Evolutionary conservation across 2,888 invertebrate species (phyloP).

Genomic region (Aleiodes leptofemur): DNA sequence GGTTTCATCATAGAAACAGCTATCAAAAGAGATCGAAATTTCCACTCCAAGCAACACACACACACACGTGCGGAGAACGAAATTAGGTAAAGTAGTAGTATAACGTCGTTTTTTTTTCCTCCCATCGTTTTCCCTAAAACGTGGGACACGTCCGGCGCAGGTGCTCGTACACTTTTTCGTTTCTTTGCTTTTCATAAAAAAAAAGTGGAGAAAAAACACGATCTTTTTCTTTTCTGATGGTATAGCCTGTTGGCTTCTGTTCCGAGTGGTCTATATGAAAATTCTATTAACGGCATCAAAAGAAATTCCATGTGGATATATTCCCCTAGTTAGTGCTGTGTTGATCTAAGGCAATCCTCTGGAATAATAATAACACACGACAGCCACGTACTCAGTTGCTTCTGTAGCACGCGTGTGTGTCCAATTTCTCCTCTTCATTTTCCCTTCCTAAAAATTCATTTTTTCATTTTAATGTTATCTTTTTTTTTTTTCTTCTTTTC

Average conservation of each 20-base stretch:
- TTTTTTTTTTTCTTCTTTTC: constrained; percentile 49
- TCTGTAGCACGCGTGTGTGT: constrained; percentile 43
- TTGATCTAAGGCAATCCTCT: constrained; percentile 56
- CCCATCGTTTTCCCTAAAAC: constrained; percentile 16
- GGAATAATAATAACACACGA: constrained; percentile 58
- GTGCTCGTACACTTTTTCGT: constrained; percentile 41
- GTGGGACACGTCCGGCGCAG: constrained; percentile 53
- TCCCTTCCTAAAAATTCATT: constrained; percentile 16
- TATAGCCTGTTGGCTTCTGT: constrained; percentile 21
- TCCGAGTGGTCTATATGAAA: constrained; percentile 55
- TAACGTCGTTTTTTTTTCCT: background rate
- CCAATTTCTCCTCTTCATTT: constrained; percentile 39
- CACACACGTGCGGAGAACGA: no score
- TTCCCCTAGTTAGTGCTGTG: constrained; percentile 59
- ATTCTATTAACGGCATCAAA: constrained; percentile 62
- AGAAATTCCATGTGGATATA: constrained; percentile 60
- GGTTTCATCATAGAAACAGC: constrained; percentile 10
- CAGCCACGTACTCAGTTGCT: constrained; percentile 46
- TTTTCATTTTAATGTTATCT: constrained; percentile 23
- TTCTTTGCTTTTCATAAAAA: constrained; percentile 18
- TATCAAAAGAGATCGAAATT: constrained; percentile 19
- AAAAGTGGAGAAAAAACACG: constrained; percentile 8
- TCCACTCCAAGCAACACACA: background rate
- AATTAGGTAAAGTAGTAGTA: no score
- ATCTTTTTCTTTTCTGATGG: constrained; percentile 1